phyloP scores from a whole-genome alignment of 2,797 vertebrate species.

The Halcyon leucocephala region DNA sequence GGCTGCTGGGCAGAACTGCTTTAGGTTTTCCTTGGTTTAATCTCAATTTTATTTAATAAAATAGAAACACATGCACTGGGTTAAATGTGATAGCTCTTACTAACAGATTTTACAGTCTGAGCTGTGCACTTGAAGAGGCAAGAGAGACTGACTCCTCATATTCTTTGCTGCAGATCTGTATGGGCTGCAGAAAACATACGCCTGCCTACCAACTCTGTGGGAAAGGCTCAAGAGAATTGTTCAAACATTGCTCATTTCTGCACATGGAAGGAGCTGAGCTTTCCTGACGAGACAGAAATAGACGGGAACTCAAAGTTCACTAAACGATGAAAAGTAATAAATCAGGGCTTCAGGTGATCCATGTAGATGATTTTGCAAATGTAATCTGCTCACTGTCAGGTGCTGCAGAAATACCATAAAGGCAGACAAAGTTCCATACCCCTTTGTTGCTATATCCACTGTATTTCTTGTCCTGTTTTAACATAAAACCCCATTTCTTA shows the following conservation, averaged over 20 bases:
- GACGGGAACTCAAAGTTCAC: background rate
- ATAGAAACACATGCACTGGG: background rate
- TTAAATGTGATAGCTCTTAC: background rate
- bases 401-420: background rate
- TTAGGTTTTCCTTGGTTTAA: background rate
- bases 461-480: background rate
- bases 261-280: background rate
- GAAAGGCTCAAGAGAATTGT: background rate
- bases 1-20: background rate
- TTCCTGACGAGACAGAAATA: background rate
- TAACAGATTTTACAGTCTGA: background rate
- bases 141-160: background rate
- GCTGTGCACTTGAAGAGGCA: background rate
- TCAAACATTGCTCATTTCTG: background rate
- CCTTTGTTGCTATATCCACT: background rate
- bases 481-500: fast-evolving
- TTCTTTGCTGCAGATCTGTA: background rate
- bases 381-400: background rate
- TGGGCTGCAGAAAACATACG: background rate
- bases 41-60: background rate
- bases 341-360: background rate
- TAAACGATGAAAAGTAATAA: background rate
- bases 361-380: background rate
- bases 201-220: background rate
- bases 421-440: background rate